phyloP scores from a whole-genome alignment of 2,113 vertebrate species.

The Hoplias malabaricus region DNA sequence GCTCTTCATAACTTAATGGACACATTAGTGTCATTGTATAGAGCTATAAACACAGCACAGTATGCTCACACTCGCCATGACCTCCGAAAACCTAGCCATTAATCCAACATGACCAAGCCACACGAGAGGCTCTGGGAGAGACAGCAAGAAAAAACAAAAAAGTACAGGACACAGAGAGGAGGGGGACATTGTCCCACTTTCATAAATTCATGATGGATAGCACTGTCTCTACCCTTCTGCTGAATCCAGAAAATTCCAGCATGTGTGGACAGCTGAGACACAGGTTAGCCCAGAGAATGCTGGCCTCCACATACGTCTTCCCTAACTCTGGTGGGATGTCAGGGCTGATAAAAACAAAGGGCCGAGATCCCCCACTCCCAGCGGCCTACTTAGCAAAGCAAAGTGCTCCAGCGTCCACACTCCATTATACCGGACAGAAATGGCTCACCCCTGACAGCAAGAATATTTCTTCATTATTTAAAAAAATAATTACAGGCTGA shows the following conservation, averaged over 20 bases:
- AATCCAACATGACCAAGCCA: slow-evolving; percentile 43
- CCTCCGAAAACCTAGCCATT: slow-evolving; percentile 20
- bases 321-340: slow-evolving; percentile 52
- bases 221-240: slow-evolving; percentile 45
- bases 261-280: slow-evolving; percentile 37
- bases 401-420: slow-evolving; percentile 54
- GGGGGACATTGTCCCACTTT: slow-evolving; percentile 50
- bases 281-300: slow-evolving; percentile 33
- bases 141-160: neutral
- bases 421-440: slow-evolving; percentile 46
- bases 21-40: neutral
- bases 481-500: slow-evolving; percentile 46
- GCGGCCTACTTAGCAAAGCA: slow-evolving; percentile 66
- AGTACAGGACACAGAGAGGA: neutral
- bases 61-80: slow-evolving; percentile 24
- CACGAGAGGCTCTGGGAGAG: slow-evolving; percentile 9
- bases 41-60: slow-evolving; percentile 18
- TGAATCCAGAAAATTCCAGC: slow-evolving; percentile 53
- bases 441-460: slow-evolving; percentile 28
- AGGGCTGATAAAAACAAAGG: slow-evolving; percentile 62
- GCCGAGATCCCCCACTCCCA: slow-evolving; percentile 57
- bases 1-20: neutral
- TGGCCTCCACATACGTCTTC: slow-evolving; percentile 40
- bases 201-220: slow-evolving; percentile 50
- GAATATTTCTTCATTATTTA: slow-evolving; percentile 47